Conservation (phyloP, 2,888 invertebrate species). For the Lacanobia oleracea region DNA sequence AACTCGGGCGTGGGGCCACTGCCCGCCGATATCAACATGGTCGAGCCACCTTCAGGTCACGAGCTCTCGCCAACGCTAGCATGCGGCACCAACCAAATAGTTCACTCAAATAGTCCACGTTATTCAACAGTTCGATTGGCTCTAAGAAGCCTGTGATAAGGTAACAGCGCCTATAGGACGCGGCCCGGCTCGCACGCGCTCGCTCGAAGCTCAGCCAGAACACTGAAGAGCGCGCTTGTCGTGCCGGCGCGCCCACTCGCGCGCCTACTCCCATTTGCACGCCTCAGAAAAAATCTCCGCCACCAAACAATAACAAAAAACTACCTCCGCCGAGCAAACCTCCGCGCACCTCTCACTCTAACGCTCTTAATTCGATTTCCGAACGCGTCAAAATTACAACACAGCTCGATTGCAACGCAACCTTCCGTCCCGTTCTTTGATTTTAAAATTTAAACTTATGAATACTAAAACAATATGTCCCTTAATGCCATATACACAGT, state of each 20-base stretch:
- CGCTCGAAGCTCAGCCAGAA: conserved; percentile 90
- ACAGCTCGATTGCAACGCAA: conserved; percentile 86
- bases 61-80: conserved; percentile 77
- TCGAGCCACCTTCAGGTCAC: conserved; percentile 81
- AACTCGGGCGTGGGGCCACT: conserved; percentile 91
- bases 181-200: conserved; percentile 86
- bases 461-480: conserved; percentile 47
- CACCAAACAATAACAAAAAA: conserved; percentile 89
- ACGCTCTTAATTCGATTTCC: conserved; percentile 90
- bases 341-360: conserved; percentile 88
- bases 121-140: conserved; percentile 63
- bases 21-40: conserved; percentile 93
- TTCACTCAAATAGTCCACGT: conserved; percentile 80
- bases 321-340: conserved; percentile 84
- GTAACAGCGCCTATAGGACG: conserved; percentile 75
- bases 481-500: conserved; percentile 50
- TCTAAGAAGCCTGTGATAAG: conserved; percentile 67
- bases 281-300: conserved; percentile 89
- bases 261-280: conserved; percentile 90
- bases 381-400: conserved; percentile 89
- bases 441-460: conserved; percentile 69
- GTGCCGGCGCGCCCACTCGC: conserved; percentile 89
- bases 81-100: conserved; percentile 80
- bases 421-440: conserved; percentile 87
- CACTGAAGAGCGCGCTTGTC: conserved; percentile 91